These are phyloP conservation scores for Lepeophtheirus salmonis DNA, from an alignment of 1,140 invertebrate genomes.

Conservation along the genomic window DNA sequence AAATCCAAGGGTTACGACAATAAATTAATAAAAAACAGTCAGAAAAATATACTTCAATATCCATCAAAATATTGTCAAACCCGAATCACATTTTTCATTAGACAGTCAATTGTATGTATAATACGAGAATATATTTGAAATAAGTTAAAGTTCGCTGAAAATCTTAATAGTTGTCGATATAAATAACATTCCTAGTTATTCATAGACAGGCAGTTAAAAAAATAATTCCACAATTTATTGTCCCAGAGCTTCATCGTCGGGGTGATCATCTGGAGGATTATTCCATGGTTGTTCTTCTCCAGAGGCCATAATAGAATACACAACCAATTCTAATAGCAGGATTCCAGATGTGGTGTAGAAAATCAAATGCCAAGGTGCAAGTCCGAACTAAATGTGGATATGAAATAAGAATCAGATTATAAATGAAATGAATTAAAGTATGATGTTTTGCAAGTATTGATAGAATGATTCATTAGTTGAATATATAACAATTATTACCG, in stretches of 20 bases:
- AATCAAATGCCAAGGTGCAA: slow-evolving; percentile 14
- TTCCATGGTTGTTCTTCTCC: slow-evolving; percentile 16
- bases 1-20: no score
- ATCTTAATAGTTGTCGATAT: no score
- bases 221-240: background rate
- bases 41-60: no score
- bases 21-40: no score
- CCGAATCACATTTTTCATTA: no score
- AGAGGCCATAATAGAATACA: background rate
- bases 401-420: background rate
- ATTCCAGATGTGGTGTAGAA: slow-evolving; percentile 14
- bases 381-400: background rate
- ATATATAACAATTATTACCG: slow-evolving; percentile 32
- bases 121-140: no score
- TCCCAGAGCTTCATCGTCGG: background rate
- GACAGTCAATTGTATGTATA: no score
- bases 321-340: background rate
- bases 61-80: no score
- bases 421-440: background rate
- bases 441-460: background rate
- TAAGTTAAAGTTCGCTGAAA: no score
- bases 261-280: slow-evolving; percentile 1
- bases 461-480: background rate
- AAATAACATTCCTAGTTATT: no score
- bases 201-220: no score